Conservation (phyloP, 2,888 invertebrate genomes). For the Drosophila monieri region DNA sequence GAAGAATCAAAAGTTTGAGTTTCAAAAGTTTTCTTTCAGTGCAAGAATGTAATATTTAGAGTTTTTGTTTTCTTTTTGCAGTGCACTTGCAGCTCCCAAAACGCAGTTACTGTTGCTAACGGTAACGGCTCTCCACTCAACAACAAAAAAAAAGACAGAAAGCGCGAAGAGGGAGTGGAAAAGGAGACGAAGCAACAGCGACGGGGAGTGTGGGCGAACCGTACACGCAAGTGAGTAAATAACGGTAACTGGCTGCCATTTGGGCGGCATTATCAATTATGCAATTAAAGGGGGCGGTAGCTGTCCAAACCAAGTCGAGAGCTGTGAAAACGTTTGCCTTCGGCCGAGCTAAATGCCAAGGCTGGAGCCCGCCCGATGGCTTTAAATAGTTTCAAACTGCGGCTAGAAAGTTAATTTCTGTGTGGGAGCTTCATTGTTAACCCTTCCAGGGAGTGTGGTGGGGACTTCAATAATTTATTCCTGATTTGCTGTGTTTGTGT, state of each 20-base stretch:
- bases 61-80: constrained; percentile 18
- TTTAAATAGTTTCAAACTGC: constrained; percentile 17
- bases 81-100: constrained; percentile 12
- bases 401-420: background rate
- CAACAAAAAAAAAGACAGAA: background rate
- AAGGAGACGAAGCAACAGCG: background rate
- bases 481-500: constrained; percentile 23
- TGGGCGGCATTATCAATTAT: constrained; percentile 34
- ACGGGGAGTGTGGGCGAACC: constrained; percentile 11
- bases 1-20: background rate
- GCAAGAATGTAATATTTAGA: background rate
- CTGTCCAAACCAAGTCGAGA: constrained; percentile 5
- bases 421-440: background rate
- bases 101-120: constrained; percentile 10
- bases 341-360: constrained; percentile 29
- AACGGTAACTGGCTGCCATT: constrained; percentile 24
- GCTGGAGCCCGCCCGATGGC: background rate
- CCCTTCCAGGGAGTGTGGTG: background rate
- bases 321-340: constrained; percentile 19
- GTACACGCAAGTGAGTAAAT: constrained; percentile 44
- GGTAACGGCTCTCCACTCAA: constrained; percentile 13
- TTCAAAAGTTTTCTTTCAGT: background rate
- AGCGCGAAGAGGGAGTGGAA: background rate
- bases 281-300: constrained; percentile 27
- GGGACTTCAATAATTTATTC: constrained; percentile 29